A percentile compares a stretch with the other conserved stretches of the same genome.
These are phyloP conservation scores for Oceanites oceanicus DNA, from an alignment of 2,113 vertebrate species.

Conservation along the genomic window DNA sequence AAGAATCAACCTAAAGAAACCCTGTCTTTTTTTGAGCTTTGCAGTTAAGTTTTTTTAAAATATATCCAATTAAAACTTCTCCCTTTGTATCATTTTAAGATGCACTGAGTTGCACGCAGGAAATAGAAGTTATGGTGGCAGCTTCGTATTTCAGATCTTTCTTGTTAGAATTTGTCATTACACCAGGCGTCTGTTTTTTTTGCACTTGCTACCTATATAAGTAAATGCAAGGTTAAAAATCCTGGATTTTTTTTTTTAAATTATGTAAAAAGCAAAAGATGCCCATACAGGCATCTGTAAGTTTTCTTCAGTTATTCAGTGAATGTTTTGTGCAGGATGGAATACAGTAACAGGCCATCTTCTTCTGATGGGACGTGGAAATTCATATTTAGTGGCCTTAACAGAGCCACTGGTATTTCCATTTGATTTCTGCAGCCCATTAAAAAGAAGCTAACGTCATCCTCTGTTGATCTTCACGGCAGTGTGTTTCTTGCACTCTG, in stretches of 20 bases:
- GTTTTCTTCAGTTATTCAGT: neutral
- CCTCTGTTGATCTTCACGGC: neutral
- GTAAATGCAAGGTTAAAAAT: neutral
- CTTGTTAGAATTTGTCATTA: neutral
- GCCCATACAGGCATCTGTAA: neutral
- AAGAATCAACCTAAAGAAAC: neutral
- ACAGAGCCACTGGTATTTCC: neutral
- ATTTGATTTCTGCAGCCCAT: neutral
- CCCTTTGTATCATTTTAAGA: neutral
- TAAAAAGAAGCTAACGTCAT: neutral
- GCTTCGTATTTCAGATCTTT: neutral
- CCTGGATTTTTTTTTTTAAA: neutral
- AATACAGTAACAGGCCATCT: neutral
- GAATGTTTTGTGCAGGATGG: neutral
- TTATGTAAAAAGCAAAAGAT: neutral
- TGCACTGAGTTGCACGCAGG: neutral
- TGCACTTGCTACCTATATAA: neutral
- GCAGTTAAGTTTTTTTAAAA: neutral
- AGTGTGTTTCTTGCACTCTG: neutral
- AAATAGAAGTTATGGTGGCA: neutral
- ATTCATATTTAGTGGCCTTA: neutral
- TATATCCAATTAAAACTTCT: neutral
- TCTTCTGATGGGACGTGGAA: neutral
- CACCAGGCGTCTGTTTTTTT: rapidly evolving
- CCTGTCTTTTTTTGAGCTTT: neutral